A percentile compares a stretch with the other conserved stretches of the same genome.
These are phyloP conservation scores for Ophion ellenae DNA, from an alignment of 2,888 invertebrate genomes.

Conservation along the genomic window DNA sequence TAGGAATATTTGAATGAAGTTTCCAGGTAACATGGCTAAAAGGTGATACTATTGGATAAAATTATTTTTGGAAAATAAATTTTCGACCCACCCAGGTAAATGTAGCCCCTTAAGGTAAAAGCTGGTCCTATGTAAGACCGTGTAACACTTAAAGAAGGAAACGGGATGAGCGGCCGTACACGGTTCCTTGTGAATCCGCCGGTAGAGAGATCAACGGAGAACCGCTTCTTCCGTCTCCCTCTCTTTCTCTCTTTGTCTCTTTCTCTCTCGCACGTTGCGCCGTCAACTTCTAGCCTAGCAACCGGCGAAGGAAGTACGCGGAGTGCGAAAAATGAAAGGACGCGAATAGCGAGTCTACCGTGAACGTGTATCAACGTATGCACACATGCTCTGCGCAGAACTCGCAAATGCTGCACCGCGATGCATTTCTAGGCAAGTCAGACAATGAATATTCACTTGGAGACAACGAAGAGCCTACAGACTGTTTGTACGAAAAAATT, in stretches of 20 bases:
- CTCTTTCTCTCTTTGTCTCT: slow-evolving; percentile 15
- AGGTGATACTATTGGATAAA: too few species aligned
- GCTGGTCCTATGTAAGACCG: slow-evolving; percentile 33
- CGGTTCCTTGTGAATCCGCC: slow-evolving; percentile 60
- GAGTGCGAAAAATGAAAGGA: slow-evolving; percentile 61
- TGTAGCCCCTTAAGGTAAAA: slow-evolving; percentile 15
- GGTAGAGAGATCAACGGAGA: slow-evolving; percentile 33
- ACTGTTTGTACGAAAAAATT: slow-evolving; percentile 14
- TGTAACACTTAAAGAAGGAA: slow-evolving; percentile 42
- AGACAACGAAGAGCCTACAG: slow-evolving; percentile 27
- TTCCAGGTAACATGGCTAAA: too few species aligned
- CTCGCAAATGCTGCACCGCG: slow-evolving; percentile 42
- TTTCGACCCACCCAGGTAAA: not conserved
- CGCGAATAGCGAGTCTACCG: slow-evolving; percentile 49
- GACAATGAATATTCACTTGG: slow-evolving; percentile 59
- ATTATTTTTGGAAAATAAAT: too few species aligned
- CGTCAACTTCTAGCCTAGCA: slow-evolving; percentile 80
- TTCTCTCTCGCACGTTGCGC: slow-evolving; percentile 69
- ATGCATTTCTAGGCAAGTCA: slow-evolving; percentile 53
- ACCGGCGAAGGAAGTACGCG: slow-evolving; percentile 71
- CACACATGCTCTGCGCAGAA: not conserved
- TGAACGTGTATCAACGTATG: slow-evolving; percentile 5
- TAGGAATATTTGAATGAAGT: too few species aligned
- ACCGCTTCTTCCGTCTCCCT: not conserved
- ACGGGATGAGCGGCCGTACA: slow-evolving; percentile 48